Percentiles rank a stretch among this genome's conserved stretches.
phyloP scores from a whole-genome alignment of 2,888 invertebrate species.

The Amblyjoppa proteus region DNA sequence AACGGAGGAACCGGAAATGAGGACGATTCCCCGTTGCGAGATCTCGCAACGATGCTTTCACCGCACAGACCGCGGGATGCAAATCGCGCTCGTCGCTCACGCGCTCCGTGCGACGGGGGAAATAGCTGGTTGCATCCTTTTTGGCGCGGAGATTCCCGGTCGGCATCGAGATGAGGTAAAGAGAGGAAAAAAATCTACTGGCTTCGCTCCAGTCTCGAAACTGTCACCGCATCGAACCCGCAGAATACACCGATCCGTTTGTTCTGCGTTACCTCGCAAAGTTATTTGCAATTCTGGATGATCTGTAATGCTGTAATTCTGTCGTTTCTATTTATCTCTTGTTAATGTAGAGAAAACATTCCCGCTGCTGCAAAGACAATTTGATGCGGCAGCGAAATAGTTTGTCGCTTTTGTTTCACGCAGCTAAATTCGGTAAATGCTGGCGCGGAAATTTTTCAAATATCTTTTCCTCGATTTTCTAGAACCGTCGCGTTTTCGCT shows the following conservation, averaged over 20 bases:
- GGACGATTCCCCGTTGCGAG: conserved; percentile 40
- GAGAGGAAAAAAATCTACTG: conserved; percentile 52
- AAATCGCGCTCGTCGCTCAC: conserved; percentile 51
- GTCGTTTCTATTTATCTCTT: too few species aligned
- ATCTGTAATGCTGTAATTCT: neutral
- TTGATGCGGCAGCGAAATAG: neutral
- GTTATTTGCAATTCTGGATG: neutral
- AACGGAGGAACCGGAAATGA: conserved; percentile 55
- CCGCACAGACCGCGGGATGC: conserved; percentile 42
- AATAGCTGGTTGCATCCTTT: conserved; percentile 58
- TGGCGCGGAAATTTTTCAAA: neutral
- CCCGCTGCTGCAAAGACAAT: too few species aligned
- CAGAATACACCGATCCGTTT: conserved; percentile 38
- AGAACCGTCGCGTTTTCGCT: neutral
- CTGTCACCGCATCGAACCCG: conserved; percentile 1
- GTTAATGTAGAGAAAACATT: too few species aligned
- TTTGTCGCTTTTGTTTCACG: neutral
- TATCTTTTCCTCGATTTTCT: neutral
- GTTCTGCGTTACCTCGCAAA: neutral
- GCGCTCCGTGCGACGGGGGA: conserved; percentile 36
- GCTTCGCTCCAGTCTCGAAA: conserved; percentile 49
- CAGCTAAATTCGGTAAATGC: neutral
- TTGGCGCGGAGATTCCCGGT: conserved; percentile 57
- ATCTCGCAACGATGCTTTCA: conserved; percentile 45
- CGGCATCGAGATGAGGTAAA: conserved; percentile 20